Evolutionary conservation across 1,140 invertebrate species (phyloP).

Genomic region (Rhyacophila brunnea): DNA sequence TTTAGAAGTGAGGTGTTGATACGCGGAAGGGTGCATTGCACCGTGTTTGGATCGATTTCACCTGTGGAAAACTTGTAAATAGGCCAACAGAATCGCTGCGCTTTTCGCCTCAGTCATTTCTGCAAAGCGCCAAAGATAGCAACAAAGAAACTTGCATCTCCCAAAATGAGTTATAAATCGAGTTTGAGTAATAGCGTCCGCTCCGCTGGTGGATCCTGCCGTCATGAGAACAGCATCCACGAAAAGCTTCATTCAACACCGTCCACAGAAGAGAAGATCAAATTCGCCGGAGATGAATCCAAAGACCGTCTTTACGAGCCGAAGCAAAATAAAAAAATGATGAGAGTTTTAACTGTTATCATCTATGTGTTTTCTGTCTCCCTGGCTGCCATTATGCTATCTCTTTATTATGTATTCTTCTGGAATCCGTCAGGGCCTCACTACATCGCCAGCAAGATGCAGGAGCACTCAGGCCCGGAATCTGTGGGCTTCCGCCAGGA

Average conservation of each 20-base stretch:
- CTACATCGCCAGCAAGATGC: constrained; percentile 37
- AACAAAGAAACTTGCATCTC: constrained; percentile 3
- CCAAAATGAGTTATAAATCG: constrained; percentile 48
- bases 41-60: constrained; percentile 8
- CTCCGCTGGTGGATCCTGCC: constrained; percentile 40
- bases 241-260: constrained; percentile 41
- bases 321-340: constrained; percentile 81
- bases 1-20: not conserved
- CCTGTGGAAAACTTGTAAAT: constrained; percentile 7
- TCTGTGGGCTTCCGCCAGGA: constrained; percentile 2
- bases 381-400: constrained; percentile 90
- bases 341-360: constrained; percentile 91
- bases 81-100: not conserved
- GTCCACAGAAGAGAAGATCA: constrained; percentile 60
- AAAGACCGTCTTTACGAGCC: constrained; percentile 80
- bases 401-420: constrained; percentile 93
- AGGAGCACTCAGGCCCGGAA: not conserved
- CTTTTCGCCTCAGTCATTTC: no score
- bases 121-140: no score
- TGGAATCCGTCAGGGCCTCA: constrained; percentile 77
- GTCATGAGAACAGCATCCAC: constrained; percentile 34
- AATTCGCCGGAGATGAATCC: constrained; percentile 72
- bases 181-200: constrained; percentile 48
- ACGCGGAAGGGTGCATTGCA: constrained; percentile 1
- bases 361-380: constrained; percentile 95